Evolutionary conservation across 2,797 vertebrate genomes (phyloP), one percentile per base, ranked within the genome.

Genomic region (Siniperca undulata): DNA sequence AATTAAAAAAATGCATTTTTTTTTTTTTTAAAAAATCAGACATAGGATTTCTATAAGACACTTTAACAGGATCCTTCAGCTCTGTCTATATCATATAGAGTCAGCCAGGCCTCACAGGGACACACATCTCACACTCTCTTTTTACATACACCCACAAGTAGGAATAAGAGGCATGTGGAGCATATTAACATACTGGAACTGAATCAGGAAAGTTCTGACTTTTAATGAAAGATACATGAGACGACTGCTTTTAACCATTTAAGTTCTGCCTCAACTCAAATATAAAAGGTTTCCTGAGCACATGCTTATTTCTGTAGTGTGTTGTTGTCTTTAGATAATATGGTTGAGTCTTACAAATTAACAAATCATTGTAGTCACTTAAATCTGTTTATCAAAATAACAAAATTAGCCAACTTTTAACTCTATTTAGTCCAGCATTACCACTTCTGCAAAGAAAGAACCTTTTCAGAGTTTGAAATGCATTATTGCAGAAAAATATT

Each of bases 151-250:
- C n/a, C 20, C 78, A 79, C 59, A 55, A 66, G 65, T 48, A 60
- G 30, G 60, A 89, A 55, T 64, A 64, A 61, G 16, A 70, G 55
- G 59, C 90, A 93, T 89, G 77, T 93, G 91, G 90, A 86, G 83
- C 0, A 3, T 40, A 88, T 92, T 88, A 93, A 81, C 76, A 76
- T 70, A 77, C 75, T 92, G 86, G 82, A 93, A 75, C 65, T 34
- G 81, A 76, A 79, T 85, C 83, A 77, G 85, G 78, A 90, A 87
- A 90, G 76, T 83, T 85, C 79, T 70, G 85, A 74, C 83, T 85
- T 83, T 66, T 87, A 86, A 91, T 89, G 70, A 91, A 88, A 82
- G 87, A 93, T 82, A 79, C 83, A 85, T 22, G 85, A 91, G 81
- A 82, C 14, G 67, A 68, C 78, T 61, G 58, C 58, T 74, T 72